A percentile compares a stretch with the other conserved stretches of the same genome.
These are phyloP conservation scores for Drosophila yooni DNA, from an alignment of 2,888 invertebrate species.

Conservation along the genomic window DNA sequence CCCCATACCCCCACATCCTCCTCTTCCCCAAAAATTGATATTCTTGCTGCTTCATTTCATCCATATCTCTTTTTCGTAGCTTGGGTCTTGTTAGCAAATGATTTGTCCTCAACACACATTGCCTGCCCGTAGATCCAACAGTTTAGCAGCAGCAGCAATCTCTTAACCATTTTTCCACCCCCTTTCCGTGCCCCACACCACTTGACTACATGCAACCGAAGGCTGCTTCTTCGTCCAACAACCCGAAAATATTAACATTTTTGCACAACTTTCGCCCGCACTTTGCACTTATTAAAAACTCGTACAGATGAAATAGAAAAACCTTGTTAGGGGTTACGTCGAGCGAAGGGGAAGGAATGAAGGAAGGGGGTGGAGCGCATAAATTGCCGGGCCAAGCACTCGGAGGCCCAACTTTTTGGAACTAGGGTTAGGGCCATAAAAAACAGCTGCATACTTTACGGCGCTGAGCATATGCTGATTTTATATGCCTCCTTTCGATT, in stretches of 20 bases:
- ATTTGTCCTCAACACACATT: constrained; percentile 60
- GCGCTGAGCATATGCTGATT: constrained; percentile 72
- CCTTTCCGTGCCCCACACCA: not conserved
- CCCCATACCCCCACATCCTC: not conserved
- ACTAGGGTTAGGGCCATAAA: constrained; percentile 69
- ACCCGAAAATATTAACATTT: constrained; percentile 49
- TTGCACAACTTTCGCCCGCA: constrained; percentile 60
- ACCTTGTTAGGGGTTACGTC: constrained; percentile 12
- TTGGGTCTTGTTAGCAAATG: constrained; percentile 41
- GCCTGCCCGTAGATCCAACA: constrained; percentile 26
- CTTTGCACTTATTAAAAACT: constrained; percentile 78
- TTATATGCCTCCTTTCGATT: constrained; percentile 47
- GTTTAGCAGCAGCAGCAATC: constrained; percentile 46
- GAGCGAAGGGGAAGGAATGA: constrained; percentile 1
- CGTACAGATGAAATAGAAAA: constrained; percentile 64
- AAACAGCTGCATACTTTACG: constrained; percentile 78
- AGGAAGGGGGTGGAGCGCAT: constrained; percentile 38
- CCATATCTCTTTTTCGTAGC: constrained; percentile 34
- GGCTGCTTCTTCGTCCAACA: constrained; percentile 33
- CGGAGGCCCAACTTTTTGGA: constrained; percentile 65
- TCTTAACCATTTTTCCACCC: not conserved
- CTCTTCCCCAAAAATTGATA: constrained; percentile 5
- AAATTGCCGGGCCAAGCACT: constrained; percentile 58
- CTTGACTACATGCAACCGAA: constrained; percentile 40
- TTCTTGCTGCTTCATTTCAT: constrained; percentile 34